Conservation (phyloP, 2,113 vertebrate species). For the Fregata magnificens region DNA sequence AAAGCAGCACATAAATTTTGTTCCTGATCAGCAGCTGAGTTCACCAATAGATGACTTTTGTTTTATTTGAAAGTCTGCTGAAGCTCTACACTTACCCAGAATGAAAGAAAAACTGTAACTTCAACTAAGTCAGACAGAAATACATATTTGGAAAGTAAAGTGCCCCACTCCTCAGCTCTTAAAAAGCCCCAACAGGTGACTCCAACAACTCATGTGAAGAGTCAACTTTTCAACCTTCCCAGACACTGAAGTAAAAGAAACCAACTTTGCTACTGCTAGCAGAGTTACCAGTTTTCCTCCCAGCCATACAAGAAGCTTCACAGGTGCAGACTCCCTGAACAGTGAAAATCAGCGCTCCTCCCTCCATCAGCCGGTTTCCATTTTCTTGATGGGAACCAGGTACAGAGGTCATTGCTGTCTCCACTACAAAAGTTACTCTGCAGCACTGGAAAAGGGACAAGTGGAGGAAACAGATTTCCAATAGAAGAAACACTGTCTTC, state of each 20-base stretch:
- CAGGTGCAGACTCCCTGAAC: accelerated
- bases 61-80: background rate
- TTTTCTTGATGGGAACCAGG: background rate
- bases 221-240: background rate
- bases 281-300: background rate
- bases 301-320: background rate
- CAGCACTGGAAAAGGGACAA: background rate
- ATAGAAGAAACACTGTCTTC: background rate
- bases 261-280: background rate
- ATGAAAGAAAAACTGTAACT: background rate
- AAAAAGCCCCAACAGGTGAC: background rate
- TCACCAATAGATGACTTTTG: background rate
- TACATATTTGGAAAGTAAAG: background rate
- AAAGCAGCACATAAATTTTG: background rate
- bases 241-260: accelerated
- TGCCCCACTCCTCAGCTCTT: background rate
- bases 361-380: accelerated
- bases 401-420: no score
- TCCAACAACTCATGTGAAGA: background rate
- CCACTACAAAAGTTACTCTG: background rate
- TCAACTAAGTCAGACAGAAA: background rate
- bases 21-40: background rate
- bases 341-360: background rate
- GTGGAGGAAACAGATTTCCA: no score
- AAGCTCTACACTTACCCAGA: background rate